A percentile compares a stretch with the other conserved stretches of the same genome.
phyloP scores from a whole-genome alignment of 2,888 invertebrate species.

The Lepidocyrtinus sp. region DNA sequence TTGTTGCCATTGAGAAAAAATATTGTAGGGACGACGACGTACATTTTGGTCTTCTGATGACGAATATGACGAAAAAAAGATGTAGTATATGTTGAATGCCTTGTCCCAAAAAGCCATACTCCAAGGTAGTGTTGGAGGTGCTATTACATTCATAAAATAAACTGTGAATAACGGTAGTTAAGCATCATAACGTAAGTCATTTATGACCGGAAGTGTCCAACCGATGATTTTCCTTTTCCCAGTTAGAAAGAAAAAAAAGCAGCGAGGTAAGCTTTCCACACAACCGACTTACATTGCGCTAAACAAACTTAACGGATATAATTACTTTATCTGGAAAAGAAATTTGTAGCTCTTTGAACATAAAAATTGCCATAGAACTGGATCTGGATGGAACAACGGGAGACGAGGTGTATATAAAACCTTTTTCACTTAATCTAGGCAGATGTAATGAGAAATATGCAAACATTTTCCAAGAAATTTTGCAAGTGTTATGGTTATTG shows the following conservation, averaged over 20 bases:
- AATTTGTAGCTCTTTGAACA: no score
- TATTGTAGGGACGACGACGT: not conserved
- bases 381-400: no score
- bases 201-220: constrained; percentile 52
- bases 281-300: not conserved
- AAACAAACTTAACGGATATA: constrained; percentile 18
- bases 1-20: not conserved
- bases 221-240: constrained; percentile 55
- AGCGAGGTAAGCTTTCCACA: constrained; percentile 8
- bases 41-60: not conserved
- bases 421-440: no score
- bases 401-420: no score
- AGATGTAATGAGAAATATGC: no score
- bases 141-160: constrained; percentile 32
- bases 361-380: no score
- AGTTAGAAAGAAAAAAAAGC: not conserved
- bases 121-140: not conserved
- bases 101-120: not conserved
- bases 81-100: not conserved
- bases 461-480: not conserved
- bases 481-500: not conserved
- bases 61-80: constrained; percentile 9
- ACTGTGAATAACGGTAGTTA: constrained; percentile 57
- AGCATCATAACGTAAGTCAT: constrained; percentile 38
- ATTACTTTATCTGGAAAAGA: constrained; percentile 21